phyloP scores from a whole-genome alignment of 2,113 vertebrate species.

The Cyprinodon variegatus region DNA sequence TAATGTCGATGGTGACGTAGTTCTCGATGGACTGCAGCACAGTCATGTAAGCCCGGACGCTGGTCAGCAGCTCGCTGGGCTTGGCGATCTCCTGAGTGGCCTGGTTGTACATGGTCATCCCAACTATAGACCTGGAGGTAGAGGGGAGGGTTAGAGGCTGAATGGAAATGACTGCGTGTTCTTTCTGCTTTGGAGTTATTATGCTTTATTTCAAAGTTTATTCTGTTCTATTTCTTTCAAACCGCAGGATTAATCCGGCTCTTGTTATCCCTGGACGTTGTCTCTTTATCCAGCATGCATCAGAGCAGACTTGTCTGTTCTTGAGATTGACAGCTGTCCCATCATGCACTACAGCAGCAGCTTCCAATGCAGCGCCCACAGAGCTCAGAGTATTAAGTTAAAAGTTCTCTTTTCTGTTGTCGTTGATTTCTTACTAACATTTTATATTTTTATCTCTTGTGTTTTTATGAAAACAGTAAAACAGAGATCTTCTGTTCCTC shows the following conservation, averaged over 20 bases:
- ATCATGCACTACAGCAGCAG: no score
- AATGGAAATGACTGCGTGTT: background rate
- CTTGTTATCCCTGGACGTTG: no score
- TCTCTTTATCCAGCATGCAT: no score
- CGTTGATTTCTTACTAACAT: no score
- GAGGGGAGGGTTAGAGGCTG: background rate
- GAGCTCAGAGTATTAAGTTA: no score
- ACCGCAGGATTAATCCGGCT: no score
- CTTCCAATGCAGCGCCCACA: no score
- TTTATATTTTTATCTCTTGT: background rate
- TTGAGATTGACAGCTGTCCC: no score
- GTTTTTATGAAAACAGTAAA: no score
- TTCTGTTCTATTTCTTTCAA: background rate
- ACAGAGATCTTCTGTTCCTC: no score
- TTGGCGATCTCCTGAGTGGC: conserved; percentile 99
- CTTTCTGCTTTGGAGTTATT: background rate
- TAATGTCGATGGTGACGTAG: conserved; percentile 98
- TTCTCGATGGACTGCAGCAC: conserved; percentile 99
- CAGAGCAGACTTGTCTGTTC: no score
- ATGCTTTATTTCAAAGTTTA: background rate
- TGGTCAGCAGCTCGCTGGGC: conserved; percentile 96
- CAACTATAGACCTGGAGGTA: conserved; percentile 92
- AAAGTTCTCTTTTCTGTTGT: no score
- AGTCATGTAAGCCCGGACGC: conserved; percentile 98
- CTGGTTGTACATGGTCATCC: conserved; percentile 99